Evolutionary conservation across 2,113 vertebrate species (phyloP).

Genomic region (Brachypteracias leptosomus): DNA sequence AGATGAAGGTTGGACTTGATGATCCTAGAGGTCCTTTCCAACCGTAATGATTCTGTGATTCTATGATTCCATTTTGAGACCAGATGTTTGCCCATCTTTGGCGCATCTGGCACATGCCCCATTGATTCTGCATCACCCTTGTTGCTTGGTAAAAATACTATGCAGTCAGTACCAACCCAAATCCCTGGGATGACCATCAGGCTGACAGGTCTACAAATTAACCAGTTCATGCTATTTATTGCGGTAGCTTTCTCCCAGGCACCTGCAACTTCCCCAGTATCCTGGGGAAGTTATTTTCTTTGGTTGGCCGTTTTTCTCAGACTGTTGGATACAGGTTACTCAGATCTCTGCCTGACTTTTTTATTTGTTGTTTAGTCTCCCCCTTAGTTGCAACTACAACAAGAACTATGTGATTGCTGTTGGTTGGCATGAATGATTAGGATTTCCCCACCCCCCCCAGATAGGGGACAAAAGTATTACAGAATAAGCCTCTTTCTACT

Average conservation of each 20-base stretch:
- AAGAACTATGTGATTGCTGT: background rate
- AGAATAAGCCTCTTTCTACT: background rate
- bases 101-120: background rate
- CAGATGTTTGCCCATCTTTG: background rate
- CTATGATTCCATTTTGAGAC: background rate
- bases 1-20: too few relatives aligned
- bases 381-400: background rate
- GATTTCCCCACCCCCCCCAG: background rate
- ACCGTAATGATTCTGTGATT: too few relatives aligned
- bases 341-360: background rate
- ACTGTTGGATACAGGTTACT: background rate
- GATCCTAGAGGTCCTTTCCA: too few relatives aligned
- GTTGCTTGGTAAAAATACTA: background rate
- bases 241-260: background rate
- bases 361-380: conserved; percentile 5
- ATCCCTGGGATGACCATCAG: background rate
- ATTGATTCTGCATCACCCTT: background rate
- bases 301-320: background rate
- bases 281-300: conserved; percentile 26
- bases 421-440: background rate
- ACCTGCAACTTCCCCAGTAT: background rate
- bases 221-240: background rate
- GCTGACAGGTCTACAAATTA: background rate
- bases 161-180: background rate
- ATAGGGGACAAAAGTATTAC: background rate